A percentile compares a stretch with the other conserved stretches of the same genome.
phyloP scores from a whole-genome alignment of 2,113 vertebrate genomes.

The Eretmochelys imbricata region DNA sequence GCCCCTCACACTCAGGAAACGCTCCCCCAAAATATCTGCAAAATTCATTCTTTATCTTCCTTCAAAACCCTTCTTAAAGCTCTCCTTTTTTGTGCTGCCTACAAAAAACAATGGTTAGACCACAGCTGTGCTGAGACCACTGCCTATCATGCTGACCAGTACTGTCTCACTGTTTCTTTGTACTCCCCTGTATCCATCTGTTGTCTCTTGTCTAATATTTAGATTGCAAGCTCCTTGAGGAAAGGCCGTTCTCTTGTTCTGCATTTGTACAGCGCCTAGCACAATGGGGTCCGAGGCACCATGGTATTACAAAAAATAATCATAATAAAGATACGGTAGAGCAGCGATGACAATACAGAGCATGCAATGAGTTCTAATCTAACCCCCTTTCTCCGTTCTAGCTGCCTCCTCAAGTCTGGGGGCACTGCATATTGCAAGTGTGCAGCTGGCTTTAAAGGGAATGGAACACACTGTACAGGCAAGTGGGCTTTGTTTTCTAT shows the following conservation, averaged over 20 bases:
- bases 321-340: neutral
- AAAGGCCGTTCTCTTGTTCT: neutral
- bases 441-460: constrained; percentile 89
- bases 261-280: neutral
- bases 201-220: neutral
- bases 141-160: neutral
- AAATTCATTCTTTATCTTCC: neutral
- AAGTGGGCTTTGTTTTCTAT: constrained; percentile 44
- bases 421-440: constrained; percentile 84
- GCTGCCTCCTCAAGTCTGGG: constrained; percentile 76
- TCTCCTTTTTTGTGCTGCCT: neutral
- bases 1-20: neutral
- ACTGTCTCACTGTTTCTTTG: neutral
- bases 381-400: constrained; percentile 44
- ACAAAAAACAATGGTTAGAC: neutral
- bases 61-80: neutral
- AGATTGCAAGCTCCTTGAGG: neutral
- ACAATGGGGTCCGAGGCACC: neutral
- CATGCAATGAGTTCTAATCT: neutral
- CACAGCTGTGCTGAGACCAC: neutral
- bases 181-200: neutral
- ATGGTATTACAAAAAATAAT: neutral
- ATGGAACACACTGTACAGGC: constrained; percentile 90
- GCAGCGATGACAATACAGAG: neutral
- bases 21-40: neutral